Conservation (phyloP, 2,797 vertebrate species). For the Scyliorhinus canicula region DNA sequence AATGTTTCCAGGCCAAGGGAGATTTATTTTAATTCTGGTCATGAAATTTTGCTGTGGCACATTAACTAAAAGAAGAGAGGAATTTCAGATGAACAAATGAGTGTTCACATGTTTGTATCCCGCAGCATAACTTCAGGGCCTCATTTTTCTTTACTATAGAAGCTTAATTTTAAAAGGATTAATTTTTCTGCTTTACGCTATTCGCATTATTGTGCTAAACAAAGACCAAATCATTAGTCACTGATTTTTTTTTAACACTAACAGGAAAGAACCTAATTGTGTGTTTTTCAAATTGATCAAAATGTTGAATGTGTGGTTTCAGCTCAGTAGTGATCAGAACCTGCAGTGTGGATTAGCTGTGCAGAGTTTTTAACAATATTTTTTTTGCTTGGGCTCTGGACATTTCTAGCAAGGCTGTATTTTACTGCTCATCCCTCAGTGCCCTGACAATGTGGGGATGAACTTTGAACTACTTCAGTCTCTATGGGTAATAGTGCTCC, state of each 20-base stretch:
- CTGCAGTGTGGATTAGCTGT: background rate
- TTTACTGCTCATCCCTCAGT: background rate
- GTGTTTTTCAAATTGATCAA: background rate
- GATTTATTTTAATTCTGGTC: background rate
- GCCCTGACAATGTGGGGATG: background rate
- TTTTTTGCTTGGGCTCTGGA: background rate
- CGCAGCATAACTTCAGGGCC: background rate
- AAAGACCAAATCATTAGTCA: background rate
- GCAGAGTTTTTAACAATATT: background rate
- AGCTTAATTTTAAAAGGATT: background rate
- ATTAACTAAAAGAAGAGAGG: background rate
- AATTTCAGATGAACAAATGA: background rate
- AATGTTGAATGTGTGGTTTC: background rate
- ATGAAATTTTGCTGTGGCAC: background rate
- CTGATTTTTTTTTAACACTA: background rate
- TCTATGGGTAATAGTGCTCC: background rate
- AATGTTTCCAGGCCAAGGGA: background rate
- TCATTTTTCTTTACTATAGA: background rate
- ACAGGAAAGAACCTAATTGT: background rate
- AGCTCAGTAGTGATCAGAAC: background rate
- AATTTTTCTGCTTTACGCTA: background rate
- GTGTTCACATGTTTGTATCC: background rate
- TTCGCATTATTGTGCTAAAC: background rate
- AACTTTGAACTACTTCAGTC: background rate
- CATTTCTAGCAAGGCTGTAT: background rate